A percentile compares a stretch with the other conserved stretches of the same genome.
phyloP scores from a whole-genome alignment of 92 coral and sea anemone species.

The Galaxea fascicularis region DNA sequence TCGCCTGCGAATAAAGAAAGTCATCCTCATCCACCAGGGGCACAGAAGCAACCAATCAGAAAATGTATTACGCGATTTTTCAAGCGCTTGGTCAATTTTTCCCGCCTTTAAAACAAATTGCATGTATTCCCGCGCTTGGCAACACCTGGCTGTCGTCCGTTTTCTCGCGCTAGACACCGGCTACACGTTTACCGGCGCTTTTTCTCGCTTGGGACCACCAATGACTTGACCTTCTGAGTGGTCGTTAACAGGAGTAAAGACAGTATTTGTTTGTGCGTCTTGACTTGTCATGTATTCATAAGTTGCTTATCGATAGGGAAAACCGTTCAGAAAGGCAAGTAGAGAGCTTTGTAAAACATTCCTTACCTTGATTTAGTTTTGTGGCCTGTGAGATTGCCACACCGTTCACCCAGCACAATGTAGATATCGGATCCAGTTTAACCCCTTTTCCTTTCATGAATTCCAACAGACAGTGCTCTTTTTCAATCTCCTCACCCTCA shows the following conservation, averaged over 20 bases:
- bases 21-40: too few relatives aligned
- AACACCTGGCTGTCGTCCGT: not conserved
- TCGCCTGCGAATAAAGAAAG: constrained; percentile 69
- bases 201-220: too few relatives aligned
- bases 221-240: too few relatives aligned
- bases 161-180: not conserved
- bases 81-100: not conserved
- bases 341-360: too few relatives aligned
- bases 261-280: not conserved
- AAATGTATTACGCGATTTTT: not conserved
- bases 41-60: not conserved
- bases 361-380: constrained; percentile 88
- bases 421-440: constrained; percentile 76
- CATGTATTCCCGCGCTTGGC: not conserved
- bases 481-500: constrained; percentile 86
- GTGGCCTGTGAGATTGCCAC: constrained; percentile 80
- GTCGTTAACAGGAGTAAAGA: too few relatives aligned
- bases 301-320: not conserved
- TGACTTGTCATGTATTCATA: not conserved
- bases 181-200: not conserved
- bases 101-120: not conserved
- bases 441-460: constrained; percentile 79
- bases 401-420: constrained; percentile 85
- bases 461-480: constrained; percentile 88
- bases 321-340: too few relatives aligned